Conservation (phyloP, 1,140 invertebrate genomes). For the Mesaphorura yosii region DNA sequence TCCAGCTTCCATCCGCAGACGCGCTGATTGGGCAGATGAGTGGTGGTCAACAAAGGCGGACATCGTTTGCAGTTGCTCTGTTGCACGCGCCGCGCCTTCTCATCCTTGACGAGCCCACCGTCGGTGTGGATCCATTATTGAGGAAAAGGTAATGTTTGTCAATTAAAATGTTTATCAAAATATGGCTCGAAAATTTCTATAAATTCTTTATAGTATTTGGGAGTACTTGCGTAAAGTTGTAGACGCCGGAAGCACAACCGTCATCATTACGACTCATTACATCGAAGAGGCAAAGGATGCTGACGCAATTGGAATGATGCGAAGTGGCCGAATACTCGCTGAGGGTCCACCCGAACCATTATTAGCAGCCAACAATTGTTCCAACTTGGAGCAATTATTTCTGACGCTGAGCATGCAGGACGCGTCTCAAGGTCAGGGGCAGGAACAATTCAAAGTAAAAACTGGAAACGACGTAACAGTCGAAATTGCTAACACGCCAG, state of each 20-base stretch:
- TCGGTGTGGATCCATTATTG: conserved; percentile 19
- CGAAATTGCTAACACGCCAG: too few relatives aligned
- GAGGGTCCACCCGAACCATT: conserved; percentile 79
- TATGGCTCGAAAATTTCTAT: background rate
- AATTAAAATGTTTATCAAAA: background rate
- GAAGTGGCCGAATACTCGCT: conserved; percentile 74
- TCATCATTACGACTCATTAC: conserved; percentile 87
- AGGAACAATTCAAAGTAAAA: too few relatives aligned
- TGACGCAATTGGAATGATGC: conserved; percentile 80
- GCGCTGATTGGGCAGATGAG: too few relatives aligned
- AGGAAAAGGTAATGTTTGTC: conserved; percentile 12
- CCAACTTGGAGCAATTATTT: too few relatives aligned
- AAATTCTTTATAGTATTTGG: conserved; percentile 19
- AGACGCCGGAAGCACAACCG: conserved; percentile 48
- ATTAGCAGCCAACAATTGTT: conserved; percentile 63
- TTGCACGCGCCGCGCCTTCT: conserved; percentile 85
- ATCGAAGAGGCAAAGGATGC: conserved; percentile 83
- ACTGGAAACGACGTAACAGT: too few relatives aligned
- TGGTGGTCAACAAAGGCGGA: conserved; percentile 81
- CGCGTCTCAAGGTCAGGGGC: too few relatives aligned
- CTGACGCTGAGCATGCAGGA: too few relatives aligned
- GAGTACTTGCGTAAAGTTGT: conserved; percentile 13
- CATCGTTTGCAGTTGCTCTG: conserved; percentile 80
- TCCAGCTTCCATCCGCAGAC: too few relatives aligned
- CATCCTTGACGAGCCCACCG: conserved; percentile 47